A percentile compares a stretch with the other conserved stretches of the same genome.
Evolutionary conservation across 2,797 vertebrate species (phyloP).

Genomic region (Paguma larvata): DNA sequence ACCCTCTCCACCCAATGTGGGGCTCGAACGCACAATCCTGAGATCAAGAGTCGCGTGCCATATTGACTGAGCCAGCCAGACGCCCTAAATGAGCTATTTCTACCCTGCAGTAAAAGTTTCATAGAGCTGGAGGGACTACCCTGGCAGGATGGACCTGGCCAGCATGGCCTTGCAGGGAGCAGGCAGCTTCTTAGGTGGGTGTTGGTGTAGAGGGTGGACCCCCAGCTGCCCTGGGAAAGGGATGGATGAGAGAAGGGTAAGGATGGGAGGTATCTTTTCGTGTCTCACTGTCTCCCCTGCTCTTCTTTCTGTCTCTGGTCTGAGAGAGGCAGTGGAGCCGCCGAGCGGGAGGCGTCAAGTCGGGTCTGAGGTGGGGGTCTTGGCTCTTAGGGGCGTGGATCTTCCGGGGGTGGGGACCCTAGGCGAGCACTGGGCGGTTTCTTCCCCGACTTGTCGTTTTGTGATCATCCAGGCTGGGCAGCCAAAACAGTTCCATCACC

Average conservation of each 20-base stretch:
- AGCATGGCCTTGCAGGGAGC: not conserved
- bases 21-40: not conserved
- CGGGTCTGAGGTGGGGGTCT: not conserved
- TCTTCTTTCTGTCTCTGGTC: not conserved
- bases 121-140: not conserved
- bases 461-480: not conserved
- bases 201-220: not conserved
- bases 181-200: not conserved
- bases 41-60: not conserved
- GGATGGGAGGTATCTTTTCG: fast-evolving
- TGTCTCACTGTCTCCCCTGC: not conserved
- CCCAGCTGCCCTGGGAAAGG: not conserved
- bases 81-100: not conserved
- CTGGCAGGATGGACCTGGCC: not conserved
- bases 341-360: not conserved
- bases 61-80: not conserved
- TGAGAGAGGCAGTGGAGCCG: not conserved
- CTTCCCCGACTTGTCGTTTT: not conserved
- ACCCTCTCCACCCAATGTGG: not conserved
- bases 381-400: fast-evolving
- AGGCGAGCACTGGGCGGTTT: not conserved
- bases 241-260: not conserved
- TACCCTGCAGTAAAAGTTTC: not conserved
- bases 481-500: not conserved
- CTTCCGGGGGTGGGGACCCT: not conserved